These are phyloP conservation scores for Rhinophrynus dorsalis DNA, from an alignment of 2,797 vertebrate genomes.

Conservation along the genomic window DNA sequence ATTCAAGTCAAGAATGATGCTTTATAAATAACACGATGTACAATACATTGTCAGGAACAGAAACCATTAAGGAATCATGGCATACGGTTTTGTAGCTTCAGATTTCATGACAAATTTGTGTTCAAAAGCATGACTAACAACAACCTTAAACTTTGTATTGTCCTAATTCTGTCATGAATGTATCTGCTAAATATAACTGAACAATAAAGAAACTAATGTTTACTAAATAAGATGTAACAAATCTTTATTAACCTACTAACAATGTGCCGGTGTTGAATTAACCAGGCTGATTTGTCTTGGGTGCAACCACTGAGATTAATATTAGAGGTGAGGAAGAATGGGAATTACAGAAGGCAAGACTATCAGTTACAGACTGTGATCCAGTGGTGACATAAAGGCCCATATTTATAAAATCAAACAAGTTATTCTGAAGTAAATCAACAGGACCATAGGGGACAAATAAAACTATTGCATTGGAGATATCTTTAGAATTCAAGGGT, in stretches of 20 bases:
- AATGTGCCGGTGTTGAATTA: background rate
- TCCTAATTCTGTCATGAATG: slow-evolving; percentile 22
- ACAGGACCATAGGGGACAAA: too few relatives aligned
- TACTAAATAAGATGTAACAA: slow-evolving; percentile 29
- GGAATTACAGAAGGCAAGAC: background rate
- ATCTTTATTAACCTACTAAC: slow-evolving; percentile 47
- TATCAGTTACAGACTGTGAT: background rate
- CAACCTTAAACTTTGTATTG: slow-evolving; percentile 22
- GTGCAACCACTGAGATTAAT: slow-evolving; percentile 5
- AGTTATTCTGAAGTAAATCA: too few relatives aligned
- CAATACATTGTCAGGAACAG: too few relatives aligned
- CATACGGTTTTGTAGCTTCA: too few relatives aligned
- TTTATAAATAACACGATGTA: too few relatives aligned
- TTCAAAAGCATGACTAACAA: slow-evolving; percentile 33
- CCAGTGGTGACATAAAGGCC: too few relatives aligned
- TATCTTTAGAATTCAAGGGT: too few relatives aligned
- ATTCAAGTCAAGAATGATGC: background rate
- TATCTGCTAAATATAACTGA: slow-evolving; percentile 36
- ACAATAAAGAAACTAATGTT: slow-evolving; percentile 47
- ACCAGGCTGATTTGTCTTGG: background rate
- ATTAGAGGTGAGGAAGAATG: too few relatives aligned
- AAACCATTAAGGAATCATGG: too few relatives aligned
- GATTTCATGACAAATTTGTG: slow-evolving; percentile 40
- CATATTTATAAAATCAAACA: too few relatives aligned
- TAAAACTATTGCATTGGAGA: too few relatives aligned